phyloP scores from a whole-genome alignment of 2,888 invertebrate genomes.

The Anarsia innoxiella region DNA sequence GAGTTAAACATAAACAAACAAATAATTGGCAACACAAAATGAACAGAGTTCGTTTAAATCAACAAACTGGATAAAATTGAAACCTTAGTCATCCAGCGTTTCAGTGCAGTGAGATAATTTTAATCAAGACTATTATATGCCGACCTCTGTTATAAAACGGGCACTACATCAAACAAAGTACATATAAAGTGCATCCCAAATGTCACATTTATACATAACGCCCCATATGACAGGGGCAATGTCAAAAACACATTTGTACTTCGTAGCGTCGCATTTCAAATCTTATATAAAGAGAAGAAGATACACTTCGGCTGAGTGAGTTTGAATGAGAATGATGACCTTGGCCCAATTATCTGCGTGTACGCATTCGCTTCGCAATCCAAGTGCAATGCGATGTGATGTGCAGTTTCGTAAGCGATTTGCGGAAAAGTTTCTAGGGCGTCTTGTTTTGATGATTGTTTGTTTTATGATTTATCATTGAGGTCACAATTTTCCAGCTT shows the following conservation, averaged over 20 bases:
- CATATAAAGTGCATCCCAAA: too few species aligned
- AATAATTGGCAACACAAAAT: too few species aligned
- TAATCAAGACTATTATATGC: slow-evolving; percentile 14
- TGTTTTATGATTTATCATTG: too few species aligned
- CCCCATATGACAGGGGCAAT: slow-evolving; percentile 13
- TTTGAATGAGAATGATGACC: too few species aligned
- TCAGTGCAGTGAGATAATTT: slow-evolving; percentile 3
- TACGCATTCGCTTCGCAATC: slow-evolving; percentile 30
- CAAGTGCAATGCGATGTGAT: slow-evolving; percentile 43
- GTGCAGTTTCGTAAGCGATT: slow-evolving; percentile 35
- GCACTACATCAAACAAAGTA: slow-evolving; percentile 17
- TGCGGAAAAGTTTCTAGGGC: slow-evolving; percentile 51
- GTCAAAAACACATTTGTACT: slow-evolving; percentile 16
- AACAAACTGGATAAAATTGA: too few species aligned
- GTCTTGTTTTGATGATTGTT: too few species aligned
- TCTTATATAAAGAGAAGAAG: slow-evolving; percentile 20
- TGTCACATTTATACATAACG: slow-evolving; percentile 19
- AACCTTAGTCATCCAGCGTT: too few species aligned
- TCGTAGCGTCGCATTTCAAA: slow-evolving; percentile 19
- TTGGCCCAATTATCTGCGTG: slow-evolving; percentile 55
- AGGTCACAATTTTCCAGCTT: too few species aligned
- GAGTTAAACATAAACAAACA: too few species aligned
- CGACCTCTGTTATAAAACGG: slow-evolving; percentile 16
- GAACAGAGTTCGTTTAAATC: too few species aligned
- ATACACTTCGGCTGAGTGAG: slow-evolving; percentile 13